These are phyloP conservation scores for Caenorhabditis panamensis DNA, from an alignment of 2,888 invertebrate genomes.

Conservation along the genomic window DNA sequence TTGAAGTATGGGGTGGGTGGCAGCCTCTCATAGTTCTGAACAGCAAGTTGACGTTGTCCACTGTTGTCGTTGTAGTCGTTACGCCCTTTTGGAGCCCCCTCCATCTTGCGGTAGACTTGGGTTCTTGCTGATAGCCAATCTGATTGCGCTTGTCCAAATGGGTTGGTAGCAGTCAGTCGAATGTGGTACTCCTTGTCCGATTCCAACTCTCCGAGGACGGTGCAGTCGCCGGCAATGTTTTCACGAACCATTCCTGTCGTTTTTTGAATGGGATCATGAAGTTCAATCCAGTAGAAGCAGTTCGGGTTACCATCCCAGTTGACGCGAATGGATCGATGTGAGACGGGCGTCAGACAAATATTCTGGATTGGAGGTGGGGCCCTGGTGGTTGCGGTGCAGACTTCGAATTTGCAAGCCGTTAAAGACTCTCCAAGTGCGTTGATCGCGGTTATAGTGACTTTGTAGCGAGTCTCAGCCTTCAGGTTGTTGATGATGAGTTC, in stretches of 20 bases:
- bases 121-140: slow-evolving; percentile 46
- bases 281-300: slow-evolving; percentile 20
- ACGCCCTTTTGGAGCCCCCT: not conserved
- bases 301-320: slow-evolving; percentile 59
- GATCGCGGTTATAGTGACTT: slow-evolving; percentile 56
- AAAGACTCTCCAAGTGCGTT: slow-evolving; percentile 66
- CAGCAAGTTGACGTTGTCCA: not conserved
- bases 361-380: slow-evolving; percentile 27
- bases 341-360: not conserved
- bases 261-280: slow-evolving; percentile 1
- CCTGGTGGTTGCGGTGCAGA: slow-evolving; percentile 27
- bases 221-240: slow-evolving; percentile 1
- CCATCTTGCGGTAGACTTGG: slow-evolving; percentile 16
- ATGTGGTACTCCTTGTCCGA: slow-evolving; percentile 68
- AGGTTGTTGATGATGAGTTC: slow-evolving; percentile 40
- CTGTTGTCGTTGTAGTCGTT: slow-evolving; percentile 1
- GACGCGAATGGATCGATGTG: slow-evolving; percentile 47
- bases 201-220: slow-evolving; percentile 19
- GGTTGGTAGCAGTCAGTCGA: slow-evolving; percentile 67
- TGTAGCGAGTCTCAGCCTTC: slow-evolving; percentile 51
- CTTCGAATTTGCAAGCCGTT: slow-evolving; percentile 5
- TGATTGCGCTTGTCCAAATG: slow-evolving; percentile 39
- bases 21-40: slow-evolving; percentile 12
- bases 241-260: not conserved
- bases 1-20: slow-evolving; percentile 46